Base-by-base conservation (phyloP, 2,888 invertebrate species). In the Eilema sororculum region DNA sequence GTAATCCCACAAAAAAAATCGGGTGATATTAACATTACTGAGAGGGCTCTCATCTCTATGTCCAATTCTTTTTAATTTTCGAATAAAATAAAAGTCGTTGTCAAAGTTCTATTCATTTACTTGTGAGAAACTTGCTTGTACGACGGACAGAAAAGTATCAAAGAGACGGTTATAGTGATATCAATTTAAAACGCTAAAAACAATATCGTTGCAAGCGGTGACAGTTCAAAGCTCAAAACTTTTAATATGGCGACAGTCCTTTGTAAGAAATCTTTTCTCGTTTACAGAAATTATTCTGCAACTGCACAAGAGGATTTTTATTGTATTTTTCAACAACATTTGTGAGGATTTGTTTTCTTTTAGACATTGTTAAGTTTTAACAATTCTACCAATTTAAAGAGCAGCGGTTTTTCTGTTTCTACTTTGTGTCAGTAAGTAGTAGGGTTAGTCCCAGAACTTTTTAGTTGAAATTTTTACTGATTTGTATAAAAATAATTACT, bases 171-270 rank as follows among this genome's bases (percentile, higher is more conserved):
- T n/a, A 64, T 12, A 46, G 65, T 56, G 61, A 56, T 60, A 61
- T 56, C 37, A 70, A 66, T 61, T 70, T 70, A 58, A 66, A 70
- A 70, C 10, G 16, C 57, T 66, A 62, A 61, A 65, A 4, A 70
- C 69, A 70, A 70, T 62, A 66, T 70, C 65, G 56, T 62, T 65
- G 46, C 46, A 59, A 65, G 61, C 20, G 13, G 22, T 10, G n/a
- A 62, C 37, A 65, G 37, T 5, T 61, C 37, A 56, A 22, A 62
- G 62, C n/a, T 60, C 30, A 61, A 22, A 41, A 22, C 60, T 33
- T 65, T 65, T 60, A 58, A 69, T 41, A 52, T 59, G n/a, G 22
- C 58, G 28, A 59, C 58, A 28, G 52, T 8, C 41, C 59, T 68
- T 58, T 56, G 28, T 52, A 33, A n/a, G 24, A 57, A 57, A 65